Evolutionary conservation across 1,140 invertebrate genomes (phyloP).

Genomic region (Geopemphigus sp.): DNA sequence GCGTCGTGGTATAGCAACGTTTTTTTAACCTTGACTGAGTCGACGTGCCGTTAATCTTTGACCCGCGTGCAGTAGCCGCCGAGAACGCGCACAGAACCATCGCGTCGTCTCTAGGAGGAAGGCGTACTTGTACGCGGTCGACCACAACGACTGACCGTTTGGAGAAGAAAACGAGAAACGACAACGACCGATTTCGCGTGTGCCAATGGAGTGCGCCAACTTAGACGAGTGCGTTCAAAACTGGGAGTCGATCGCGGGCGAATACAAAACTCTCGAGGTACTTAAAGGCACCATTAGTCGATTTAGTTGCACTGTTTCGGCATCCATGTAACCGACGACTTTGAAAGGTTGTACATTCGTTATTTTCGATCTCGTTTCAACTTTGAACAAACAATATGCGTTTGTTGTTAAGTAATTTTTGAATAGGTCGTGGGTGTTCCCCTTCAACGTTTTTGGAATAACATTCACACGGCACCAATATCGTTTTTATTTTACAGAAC

Average conservation of each 20-base stretch:
- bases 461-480: too few relatives aligned
- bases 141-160: too few relatives aligned
- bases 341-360: too few relatives aligned
- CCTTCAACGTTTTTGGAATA: too few relatives aligned
- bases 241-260: slow-evolving; percentile 73
- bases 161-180: too few relatives aligned
- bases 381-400: too few relatives aligned
- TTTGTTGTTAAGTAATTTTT: too few relatives aligned
- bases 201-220: slow-evolving; percentile 54
- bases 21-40: slow-evolving; percentile 33
- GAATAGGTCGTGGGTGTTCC: too few relatives aligned
- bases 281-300: slow-evolving; percentile 50
- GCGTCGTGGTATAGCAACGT: not conserved
- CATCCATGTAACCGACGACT: too few relatives aligned
- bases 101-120: not conserved
- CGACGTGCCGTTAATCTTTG: slow-evolving; percentile 24
- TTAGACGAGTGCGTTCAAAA: slow-evolving; percentile 67
- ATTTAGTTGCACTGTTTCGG: too few relatives aligned
- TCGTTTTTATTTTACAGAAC: slow-evolving; percentile 62
- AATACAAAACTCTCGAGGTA: slow-evolving; percentile 75
- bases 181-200: too few relatives aligned
- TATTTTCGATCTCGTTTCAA: too few relatives aligned
- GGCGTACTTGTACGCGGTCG: not conserved
- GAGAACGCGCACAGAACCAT: not conserved
- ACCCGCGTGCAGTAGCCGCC: slow-evolving; percentile 9